Conservation (phyloP, 1,140 invertebrate genomes). For the Druon quercuslanigerum region DNA sequence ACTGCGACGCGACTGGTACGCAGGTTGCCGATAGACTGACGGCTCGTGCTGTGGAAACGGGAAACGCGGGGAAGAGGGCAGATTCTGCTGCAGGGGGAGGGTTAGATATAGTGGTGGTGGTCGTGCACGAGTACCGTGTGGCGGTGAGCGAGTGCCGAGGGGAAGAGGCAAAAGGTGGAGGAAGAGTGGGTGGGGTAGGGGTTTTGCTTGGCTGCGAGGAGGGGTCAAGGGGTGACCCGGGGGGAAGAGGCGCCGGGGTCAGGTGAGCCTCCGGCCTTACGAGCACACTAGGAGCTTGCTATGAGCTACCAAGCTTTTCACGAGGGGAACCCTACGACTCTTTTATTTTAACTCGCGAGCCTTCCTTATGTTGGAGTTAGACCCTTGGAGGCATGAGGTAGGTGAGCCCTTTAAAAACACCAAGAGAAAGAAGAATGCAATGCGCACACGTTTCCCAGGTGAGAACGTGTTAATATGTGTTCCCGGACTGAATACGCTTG, state of each 20-base stretch:
- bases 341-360: slow-evolving; percentile 28
- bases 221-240: slow-evolving; percentile 55
- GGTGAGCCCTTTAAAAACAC: slow-evolving; percentile 22
- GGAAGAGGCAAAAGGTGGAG: slow-evolving; percentile 20
- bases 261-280: slow-evolving; percentile 19
- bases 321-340: slow-evolving; percentile 15
- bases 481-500: slow-evolving; percentile 13
- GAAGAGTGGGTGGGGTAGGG: slow-evolving; percentile 19
- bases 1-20: slow-evolving; percentile 72
- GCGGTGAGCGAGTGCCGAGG: slow-evolving; percentile 49
- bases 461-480: slow-evolving; percentile 29
- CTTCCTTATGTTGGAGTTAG: slow-evolving; percentile 1
- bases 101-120: slow-evolving; percentile 12
- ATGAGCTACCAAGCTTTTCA: slow-evolving; percentile 23
- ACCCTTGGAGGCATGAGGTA: not conserved
- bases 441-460: slow-evolving; percentile 17
- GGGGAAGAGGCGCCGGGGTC: slow-evolving; percentile 58
- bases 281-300: not conserved
- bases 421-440: slow-evolving; percentile 8
- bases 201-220: slow-evolving; percentile 37
- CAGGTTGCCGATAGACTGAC: slow-evolving; percentile 76
- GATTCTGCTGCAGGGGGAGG: slow-evolving; percentile 20
- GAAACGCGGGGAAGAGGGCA: not conserved
- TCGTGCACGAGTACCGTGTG: slow-evolving; percentile 68
- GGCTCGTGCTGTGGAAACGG: slow-evolving; percentile 30